These are phyloP conservation scores for Pipistrellus kuhlii DNA, from an alignment of 2,797 vertebrate species.

Conservation along the genomic window DNA sequence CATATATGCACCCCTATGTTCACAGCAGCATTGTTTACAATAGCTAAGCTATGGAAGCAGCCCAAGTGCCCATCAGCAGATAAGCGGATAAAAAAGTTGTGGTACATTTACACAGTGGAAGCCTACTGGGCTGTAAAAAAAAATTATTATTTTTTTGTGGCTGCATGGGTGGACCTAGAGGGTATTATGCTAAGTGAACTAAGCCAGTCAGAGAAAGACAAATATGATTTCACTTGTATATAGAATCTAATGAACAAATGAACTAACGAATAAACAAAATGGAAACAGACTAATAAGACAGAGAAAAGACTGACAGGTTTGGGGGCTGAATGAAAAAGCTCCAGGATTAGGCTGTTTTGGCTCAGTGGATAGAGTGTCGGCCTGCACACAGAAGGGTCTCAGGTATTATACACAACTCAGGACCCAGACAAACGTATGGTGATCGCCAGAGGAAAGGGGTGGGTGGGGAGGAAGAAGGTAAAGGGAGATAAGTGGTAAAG, in stretches of 20 bases:
- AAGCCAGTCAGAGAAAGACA: neutral
- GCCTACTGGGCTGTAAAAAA: neutral
- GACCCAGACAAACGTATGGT: neutral
- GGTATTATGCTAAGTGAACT: neutral
- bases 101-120: neutral
- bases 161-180: neutral
- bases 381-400: too few species aligned
- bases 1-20: neutral
- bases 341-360: too few species aligned
- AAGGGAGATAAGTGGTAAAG: neutral
- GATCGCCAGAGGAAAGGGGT: neutral
- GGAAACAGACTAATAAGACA: neutral
- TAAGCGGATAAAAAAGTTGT: neutral
- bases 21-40: neutral
- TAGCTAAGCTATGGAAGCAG: neutral
- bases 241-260: neutral
- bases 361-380: too few species aligned
- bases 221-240: neutral
- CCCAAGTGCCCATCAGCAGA: neutral
- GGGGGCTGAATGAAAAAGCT: neutral
- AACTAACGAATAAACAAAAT: neutral
- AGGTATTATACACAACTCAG: too few species aligned
- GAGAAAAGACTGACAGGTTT: neutral
- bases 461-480: neutral
- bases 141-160: too few species aligned